Conservation (phyloP, 2,113 vertebrate species). For the Cairina moschata region DNA sequence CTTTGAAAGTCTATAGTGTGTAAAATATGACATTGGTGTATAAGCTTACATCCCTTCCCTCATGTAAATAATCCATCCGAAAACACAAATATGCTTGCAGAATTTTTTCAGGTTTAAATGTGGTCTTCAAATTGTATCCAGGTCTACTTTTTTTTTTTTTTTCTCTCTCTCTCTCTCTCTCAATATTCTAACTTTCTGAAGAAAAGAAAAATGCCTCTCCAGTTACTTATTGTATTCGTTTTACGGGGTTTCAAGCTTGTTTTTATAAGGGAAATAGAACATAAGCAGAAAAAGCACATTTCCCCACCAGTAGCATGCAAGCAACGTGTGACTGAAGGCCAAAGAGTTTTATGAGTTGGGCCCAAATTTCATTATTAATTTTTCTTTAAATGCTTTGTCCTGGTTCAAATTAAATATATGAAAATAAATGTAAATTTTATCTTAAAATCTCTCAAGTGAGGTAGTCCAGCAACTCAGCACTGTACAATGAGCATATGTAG, state of each 20-base stretch:
- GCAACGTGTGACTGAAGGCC: background rate
- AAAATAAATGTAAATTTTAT: background rate
- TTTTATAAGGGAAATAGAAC: conserved; percentile 31
- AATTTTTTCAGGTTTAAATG: background rate
- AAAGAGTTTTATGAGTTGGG: conserved; percentile 59
- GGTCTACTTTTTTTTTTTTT: background rate
- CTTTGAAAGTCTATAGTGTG: background rate
- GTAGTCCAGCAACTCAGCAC: conserved; percentile 49
- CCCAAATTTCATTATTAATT: conserved; percentile 1
- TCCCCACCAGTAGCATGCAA: conserved; percentile 39
- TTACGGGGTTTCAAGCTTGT: background rate
- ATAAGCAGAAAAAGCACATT: conserved; percentile 67
- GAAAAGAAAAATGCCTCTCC: background rate
- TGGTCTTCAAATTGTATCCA: background rate
- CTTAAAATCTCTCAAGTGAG: background rate
- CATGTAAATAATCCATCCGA: background rate
- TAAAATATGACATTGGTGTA: background rate
- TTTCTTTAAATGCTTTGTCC: background rate
- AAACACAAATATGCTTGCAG: background rate
- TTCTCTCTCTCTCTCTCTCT: too few relatives aligned
- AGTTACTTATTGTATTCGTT: background rate
- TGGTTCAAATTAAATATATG: background rate
- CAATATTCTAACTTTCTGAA: background rate
- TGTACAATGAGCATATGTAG: conserved; percentile 65
- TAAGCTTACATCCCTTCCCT: conserved; percentile 10